phyloP scores from a whole-genome alignment of 2,888 invertebrate species.

The Eumacrocentrus americanus region DNA sequence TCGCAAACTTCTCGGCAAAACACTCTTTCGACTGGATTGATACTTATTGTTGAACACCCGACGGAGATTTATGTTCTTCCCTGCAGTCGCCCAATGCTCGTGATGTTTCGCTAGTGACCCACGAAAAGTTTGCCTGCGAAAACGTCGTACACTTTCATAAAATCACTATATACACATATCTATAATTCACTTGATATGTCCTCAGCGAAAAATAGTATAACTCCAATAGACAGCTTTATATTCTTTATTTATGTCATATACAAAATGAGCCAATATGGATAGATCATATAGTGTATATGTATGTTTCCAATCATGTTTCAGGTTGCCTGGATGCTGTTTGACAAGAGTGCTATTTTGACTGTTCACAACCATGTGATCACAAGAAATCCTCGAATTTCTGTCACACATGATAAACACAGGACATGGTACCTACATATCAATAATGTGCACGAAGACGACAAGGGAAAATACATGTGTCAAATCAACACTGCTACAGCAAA shows the following conservation, averaged over 20 bases:
- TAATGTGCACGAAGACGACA: constrained; percentile 89
- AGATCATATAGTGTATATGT: too few relatives aligned
- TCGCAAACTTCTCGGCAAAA: constrained; percentile 27
- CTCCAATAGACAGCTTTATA: too few relatives aligned
- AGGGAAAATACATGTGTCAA: constrained; percentile 93
- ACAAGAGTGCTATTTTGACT: constrained; percentile 90
- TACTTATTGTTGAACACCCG: constrained; percentile 36
- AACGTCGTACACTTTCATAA: neutral
- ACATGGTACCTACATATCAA: constrained; percentile 93
- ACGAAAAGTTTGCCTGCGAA: neutral
- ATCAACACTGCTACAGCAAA: constrained; percentile 92
- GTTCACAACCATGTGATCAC: constrained; percentile 95
- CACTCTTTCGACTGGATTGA: constrained; percentile 35
- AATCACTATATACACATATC: neutral
- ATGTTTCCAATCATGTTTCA: constrained; percentile 63
- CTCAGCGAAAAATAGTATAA: too few relatives aligned
- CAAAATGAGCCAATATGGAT: constrained; percentile 18
- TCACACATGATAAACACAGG: constrained; percentile 90
- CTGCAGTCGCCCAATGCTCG: constrained; percentile 21
- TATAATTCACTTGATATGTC: neutral
- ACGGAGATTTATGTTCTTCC: constrained; percentile 31
- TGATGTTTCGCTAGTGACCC: constrained; percentile 3
- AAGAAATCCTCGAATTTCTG: constrained; percentile 88
- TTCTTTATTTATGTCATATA: neutral
- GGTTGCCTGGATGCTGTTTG: constrained; percentile 97